phyloP scores from a whole-genome alignment of 2,113 vertebrate genomes.

The Labeo catla region DNA sequence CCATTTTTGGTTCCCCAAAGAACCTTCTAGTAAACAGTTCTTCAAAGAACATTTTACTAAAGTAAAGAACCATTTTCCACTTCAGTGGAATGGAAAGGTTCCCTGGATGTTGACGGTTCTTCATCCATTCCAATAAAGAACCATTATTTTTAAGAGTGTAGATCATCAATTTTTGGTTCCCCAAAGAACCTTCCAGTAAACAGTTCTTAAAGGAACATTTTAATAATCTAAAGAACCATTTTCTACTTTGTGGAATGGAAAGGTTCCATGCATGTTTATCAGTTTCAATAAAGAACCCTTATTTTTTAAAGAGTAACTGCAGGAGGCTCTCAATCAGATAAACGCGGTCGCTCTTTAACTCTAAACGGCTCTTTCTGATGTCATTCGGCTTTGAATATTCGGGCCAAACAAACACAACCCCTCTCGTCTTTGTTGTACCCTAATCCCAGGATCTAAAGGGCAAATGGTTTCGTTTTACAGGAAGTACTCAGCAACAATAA shows the following conservation, averaged over 20 bases:
- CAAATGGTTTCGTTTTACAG: conserved; percentile 73
- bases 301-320: not conserved
- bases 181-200: no score
- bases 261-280: not conserved
- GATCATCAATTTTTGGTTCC: no score
- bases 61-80: no score
- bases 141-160: not conserved
- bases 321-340: conserved; percentile 12
- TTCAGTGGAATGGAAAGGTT: not conserved
- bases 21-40: no score
- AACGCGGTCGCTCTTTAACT: not conserved
- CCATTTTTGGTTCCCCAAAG: no score
- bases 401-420: conserved; percentile 31
- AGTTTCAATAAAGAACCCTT: no score
- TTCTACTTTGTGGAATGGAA: not conserved
- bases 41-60: not conserved
- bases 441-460: conserved; percentile 59
- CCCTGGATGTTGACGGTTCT: not conserved
- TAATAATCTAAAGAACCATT: not conserved
- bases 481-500: conserved; percentile 84
- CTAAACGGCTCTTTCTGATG: conserved; percentile 33
- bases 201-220: not conserved
- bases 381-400: conserved; percentile 35
- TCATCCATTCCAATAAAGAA: not conserved
- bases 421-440: conserved; percentile 48